Evolutionary conservation across 2,113 vertebrate genomes (phyloP).

Genomic region (Hipposideros armiger): DNA sequence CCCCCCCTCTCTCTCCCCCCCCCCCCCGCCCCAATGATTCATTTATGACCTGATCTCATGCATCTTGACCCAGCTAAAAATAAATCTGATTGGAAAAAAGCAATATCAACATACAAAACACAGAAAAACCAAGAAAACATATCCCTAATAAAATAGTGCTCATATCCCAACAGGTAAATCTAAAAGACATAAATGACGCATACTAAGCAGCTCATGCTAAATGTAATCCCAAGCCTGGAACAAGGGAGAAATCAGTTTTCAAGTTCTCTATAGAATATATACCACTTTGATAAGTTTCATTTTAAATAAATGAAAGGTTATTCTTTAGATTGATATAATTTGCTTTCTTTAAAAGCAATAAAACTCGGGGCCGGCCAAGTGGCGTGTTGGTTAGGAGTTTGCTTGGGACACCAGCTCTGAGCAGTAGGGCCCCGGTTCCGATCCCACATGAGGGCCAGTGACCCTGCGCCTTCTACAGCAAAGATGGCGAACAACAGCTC

Average conservation of each 20-base stretch:
- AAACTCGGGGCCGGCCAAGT: background rate
- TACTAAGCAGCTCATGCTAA: background rate
- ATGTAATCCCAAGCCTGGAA: background rate
- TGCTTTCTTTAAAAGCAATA: conserved; percentile 24
- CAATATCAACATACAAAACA: conserved; percentile 38
- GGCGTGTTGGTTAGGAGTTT: too few relatives aligned
- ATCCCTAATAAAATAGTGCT: conserved; percentile 36
- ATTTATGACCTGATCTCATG: background rate
- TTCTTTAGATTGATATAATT: background rate
- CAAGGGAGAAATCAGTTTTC: conserved; percentile 20
- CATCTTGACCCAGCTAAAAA: conserved; percentile 48
- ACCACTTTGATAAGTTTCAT: background rate
- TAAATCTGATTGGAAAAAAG: conserved; percentile 26
- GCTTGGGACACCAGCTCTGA: too few relatives aligned
- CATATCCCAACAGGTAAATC: background rate
- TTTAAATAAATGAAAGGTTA: conserved; percentile 39
- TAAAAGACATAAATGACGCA: conserved; percentile 21
- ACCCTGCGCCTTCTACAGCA: too few relatives aligned
- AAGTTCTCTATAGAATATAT: conserved; percentile 36
- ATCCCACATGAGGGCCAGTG: too few relatives aligned
- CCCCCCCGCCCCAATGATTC: background rate
- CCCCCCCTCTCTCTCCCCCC: too few relatives aligned
- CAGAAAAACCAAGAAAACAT: background rate
- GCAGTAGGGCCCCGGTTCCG: too few relatives aligned
- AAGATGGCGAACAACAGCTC: too few relatives aligned